These are phyloP conservation scores for Noctua comes DNA, from an alignment of 2,888 invertebrate genomes.

Conservation along the genomic window DNA sequence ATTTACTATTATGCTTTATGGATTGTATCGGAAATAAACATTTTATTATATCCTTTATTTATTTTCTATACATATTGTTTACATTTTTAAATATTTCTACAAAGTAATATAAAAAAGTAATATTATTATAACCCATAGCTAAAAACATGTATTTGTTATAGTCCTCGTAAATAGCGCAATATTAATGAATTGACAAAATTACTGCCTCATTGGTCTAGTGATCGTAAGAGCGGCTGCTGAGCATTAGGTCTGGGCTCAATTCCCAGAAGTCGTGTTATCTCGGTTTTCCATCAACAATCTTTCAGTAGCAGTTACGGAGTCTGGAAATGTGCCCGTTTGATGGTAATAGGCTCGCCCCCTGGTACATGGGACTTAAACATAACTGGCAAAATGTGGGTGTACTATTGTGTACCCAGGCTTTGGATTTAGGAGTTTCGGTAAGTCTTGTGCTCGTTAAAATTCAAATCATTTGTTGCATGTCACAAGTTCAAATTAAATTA, in stretches of 20 bases:
- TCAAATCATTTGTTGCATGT: too few species aligned
- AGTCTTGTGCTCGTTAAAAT: too few species aligned
- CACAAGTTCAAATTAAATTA: too few species aligned
- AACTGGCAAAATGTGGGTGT: not conserved
- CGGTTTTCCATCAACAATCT: not conserved
- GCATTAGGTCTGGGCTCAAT: not conserved
- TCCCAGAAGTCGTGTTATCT: not conserved
- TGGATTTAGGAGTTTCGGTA: too few species aligned
- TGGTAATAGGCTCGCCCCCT: not conserved
- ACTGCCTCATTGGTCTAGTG: not conserved
- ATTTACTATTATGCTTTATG: too few species aligned
- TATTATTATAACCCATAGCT: not conserved
- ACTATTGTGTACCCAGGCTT: too few species aligned
- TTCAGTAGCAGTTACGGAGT: not conserved
- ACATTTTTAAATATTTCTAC: too few species aligned
- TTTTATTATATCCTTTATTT: too few species aligned
- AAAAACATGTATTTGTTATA: not conserved
- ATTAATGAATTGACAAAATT: not conserved
- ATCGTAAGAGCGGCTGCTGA: not conserved
- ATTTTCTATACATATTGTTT: too few species aligned
- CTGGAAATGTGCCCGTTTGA: not conserved
- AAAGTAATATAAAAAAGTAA: too few species aligned
- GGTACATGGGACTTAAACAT: not conserved
- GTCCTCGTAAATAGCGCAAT: too few species aligned
- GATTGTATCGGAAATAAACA: too few species aligned